Percentiles rank a stretch among this genome's conserved stretches.
Conservation (phyloP, 1,140 invertebrate species). For the Thaumetopoea pityocampa region DNA sequence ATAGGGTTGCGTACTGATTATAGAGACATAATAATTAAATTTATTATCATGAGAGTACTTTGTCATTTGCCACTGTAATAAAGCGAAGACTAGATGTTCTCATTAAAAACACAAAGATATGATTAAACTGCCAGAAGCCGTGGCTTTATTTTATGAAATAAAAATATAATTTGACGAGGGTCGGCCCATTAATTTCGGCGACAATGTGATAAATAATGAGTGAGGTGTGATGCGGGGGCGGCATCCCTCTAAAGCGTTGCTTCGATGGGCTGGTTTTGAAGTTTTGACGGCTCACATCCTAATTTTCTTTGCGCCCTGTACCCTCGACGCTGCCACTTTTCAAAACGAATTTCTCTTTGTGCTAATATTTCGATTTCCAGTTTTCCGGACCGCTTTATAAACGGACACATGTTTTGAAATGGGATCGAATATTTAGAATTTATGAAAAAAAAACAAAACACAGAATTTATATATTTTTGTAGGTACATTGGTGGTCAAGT, state of each 20-base stretch:
- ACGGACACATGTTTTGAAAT: constrained; percentile 1
- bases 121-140: constrained; percentile 70
- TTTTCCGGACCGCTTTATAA: constrained; percentile 21
- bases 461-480: no score
- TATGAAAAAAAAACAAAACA: no score
- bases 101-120: constrained; percentile 56
- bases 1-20: no score
- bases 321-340: constrained; percentile 45
- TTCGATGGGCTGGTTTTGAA: constrained; percentile 61
- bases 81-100: constrained; percentile 19
- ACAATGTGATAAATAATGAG: constrained; percentile 76
- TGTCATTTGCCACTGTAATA: no score
- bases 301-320: constrained; percentile 63
- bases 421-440: no score
- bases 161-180: constrained; percentile 74
- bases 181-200: constrained; percentile 69
- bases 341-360: constrained; percentile 51
- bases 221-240: constrained; percentile 67
- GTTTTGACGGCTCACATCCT: constrained; percentile 68
- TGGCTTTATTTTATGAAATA: constrained; percentile 66
- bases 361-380: constrained; percentile 48
- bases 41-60: no score
- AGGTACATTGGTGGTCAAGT: no score
- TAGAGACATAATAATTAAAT: no score
- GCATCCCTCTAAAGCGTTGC: constrained; percentile 61